phyloP scores from a whole-genome alignment of 2,113 vertebrate species.

The Felis catus region DNA sequence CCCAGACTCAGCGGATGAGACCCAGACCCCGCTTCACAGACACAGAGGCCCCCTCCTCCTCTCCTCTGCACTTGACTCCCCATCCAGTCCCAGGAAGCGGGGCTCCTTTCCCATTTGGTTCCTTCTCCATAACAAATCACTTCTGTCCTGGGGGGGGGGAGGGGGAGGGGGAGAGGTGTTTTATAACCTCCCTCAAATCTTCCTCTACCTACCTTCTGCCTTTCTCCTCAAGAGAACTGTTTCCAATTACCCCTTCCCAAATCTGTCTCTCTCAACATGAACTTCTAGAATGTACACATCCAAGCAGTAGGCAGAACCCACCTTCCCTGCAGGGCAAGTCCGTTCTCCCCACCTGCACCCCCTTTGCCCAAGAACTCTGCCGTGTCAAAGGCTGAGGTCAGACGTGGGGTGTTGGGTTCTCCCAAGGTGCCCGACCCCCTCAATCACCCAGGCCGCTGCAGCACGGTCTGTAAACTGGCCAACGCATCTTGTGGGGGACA shows the following conservation, averaged over 20 bases:
- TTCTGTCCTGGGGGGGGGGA: neutral
- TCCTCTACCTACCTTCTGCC: neutral
- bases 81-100: too few species aligned
- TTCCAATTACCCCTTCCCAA: neutral
- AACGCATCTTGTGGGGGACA: neutral
- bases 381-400: neutral
- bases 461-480: neutral
- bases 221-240: neutral
- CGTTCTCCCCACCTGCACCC: neutral
- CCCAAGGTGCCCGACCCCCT: neutral
- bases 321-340: neutral
- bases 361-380: neutral
- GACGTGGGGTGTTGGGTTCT: neutral
- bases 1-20: neutral
- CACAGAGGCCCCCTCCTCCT: neutral
- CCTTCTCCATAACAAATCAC: neutral
- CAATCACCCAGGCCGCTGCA: too few species aligned
- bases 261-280: neutral
- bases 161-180: neutral
- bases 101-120: neutral
- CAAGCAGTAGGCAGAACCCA: neutral
- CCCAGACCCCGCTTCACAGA: neutral
- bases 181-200: neutral
- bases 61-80: too few species aligned
- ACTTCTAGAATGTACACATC: neutral